Conservation (phyloP, 2,888 invertebrate species). For the Rotaria sp. region DNA sequence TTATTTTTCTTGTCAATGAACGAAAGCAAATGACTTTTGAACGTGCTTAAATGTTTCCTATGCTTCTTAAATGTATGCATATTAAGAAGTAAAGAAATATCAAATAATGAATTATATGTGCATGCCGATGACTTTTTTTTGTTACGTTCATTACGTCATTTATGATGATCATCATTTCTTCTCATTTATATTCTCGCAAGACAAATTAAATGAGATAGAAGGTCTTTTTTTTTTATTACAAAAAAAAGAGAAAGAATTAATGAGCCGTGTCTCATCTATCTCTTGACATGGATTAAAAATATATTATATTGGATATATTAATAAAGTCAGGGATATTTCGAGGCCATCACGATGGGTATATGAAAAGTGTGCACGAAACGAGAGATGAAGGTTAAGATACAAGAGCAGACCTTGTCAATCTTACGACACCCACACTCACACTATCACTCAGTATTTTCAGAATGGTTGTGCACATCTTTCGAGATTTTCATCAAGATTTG, state of each 20-base stretch:
- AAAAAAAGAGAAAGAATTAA: background rate
- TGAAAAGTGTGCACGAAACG: too few species aligned
- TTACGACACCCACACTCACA: too few species aligned
- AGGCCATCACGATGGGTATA: too few species aligned
- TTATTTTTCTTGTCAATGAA: background rate
- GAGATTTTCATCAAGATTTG: too few species aligned
- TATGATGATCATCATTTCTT: background rate
- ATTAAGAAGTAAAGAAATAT: background rate
- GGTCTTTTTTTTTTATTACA: background rate
- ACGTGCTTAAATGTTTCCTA: slow-evolving; percentile 16
- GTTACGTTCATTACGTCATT: slow-evolving; percentile 12
- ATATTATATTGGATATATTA: background rate
- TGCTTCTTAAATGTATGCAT: background rate
- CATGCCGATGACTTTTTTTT: background rate
- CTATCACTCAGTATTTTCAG: too few species aligned
- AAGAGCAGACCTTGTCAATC: too few species aligned
- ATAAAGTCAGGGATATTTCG: too few species aligned
- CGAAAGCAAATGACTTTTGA: background rate
- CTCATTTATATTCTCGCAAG: background rate
- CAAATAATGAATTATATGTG: background rate
- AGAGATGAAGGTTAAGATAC: too few species aligned
- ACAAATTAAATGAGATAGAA: background rate
- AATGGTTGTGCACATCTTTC: too few species aligned
- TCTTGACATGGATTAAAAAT: background rate
- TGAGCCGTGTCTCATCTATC: background rate